Percentiles rank a stretch among this genome's conserved stretches.
phyloP scores from a whole-genome alignment of 2,113 vertebrate genomes.

The Perca fluviatilis region DNA sequence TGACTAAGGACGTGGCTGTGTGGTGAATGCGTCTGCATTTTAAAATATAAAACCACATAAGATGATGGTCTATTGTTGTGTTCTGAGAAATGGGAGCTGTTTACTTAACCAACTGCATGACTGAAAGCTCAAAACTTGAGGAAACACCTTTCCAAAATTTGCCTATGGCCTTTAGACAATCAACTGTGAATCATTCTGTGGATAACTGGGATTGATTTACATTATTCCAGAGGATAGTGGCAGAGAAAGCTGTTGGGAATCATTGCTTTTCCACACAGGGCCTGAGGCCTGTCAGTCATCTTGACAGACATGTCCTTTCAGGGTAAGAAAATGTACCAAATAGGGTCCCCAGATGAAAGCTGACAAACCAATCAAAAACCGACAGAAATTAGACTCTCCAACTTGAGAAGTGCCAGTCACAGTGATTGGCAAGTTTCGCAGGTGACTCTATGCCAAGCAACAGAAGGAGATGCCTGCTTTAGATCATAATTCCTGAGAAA shows the following conservation, averaged over 20 bases:
- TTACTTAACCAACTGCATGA: conserved; percentile 15
- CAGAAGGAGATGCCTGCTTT: conserved; percentile 43
- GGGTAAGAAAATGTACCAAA: conserved; percentile 69
- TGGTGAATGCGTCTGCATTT: not conserved
- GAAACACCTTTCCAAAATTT: conserved; percentile 17
- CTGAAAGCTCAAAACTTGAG: conserved; percentile 22
- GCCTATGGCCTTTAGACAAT: conserved; percentile 21
- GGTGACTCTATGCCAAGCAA: conserved; percentile 57
- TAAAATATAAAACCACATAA: not conserved
- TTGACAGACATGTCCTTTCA: conserved; percentile 80
- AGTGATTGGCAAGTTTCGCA: conserved; percentile 71
- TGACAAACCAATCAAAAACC: conserved; percentile 77
- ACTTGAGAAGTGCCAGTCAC: conserved; percentile 79
- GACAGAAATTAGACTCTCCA: conserved; percentile 75
- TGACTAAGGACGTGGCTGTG: not conserved
- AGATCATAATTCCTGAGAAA: conserved; percentile 39
- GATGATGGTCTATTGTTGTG: not conserved
- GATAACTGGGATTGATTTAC: conserved; percentile 52
- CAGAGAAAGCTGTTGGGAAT: conserved; percentile 56
- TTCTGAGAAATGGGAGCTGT: not conserved
- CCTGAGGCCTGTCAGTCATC: conserved; percentile 81
- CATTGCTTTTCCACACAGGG: conserved; percentile 43
- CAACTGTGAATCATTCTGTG: conserved; percentile 44
- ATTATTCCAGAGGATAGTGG: conserved; percentile 54
- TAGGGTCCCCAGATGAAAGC: conserved; percentile 77